Base-by-base conservation (phyloP, 2,797 vertebrate species). In the Cottoperca gobio region DNA sequence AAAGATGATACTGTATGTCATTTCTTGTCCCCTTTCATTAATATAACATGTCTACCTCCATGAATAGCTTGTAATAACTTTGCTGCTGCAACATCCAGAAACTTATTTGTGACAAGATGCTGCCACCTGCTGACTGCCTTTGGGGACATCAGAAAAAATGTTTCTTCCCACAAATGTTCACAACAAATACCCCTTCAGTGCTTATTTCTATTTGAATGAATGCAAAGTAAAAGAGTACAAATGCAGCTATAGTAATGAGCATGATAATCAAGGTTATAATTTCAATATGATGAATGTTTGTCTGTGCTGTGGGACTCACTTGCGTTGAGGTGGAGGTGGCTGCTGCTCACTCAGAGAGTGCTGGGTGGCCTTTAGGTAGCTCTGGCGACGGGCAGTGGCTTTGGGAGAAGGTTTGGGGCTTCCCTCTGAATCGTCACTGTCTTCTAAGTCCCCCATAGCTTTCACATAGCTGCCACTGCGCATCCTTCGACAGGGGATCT, bases 401-500 rank as follows among this genome's bases (percentile, higher is more conserved):
- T 99, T 99, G 0, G 98, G 98, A 8, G 98, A 99, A 58, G 97
- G 98, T 89, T 99, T 99, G 61, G 98, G 98, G 83, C 98, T 99
- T 82, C 95, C 95, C 80, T 97, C 98, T 1, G 98, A 99, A 85
- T 99, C 98, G 73, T 99, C 97, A 0, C 98, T 99, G 78, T 99
- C 98, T 19, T 97, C 97, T 13, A 90, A 21, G 74, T 99, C 98
- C 48, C 97, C 98, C 97, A 99, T 99, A 67, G 98, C 98, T 94
- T 99, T 99, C 76, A 99, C 98, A 74, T 99, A 99, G 89, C 98
- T 99, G 91, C 98, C 98, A 9, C 98, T 99, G 86, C 98, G 97
- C 98, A 99, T 99, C 87, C 98, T 95, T 68, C 97, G 94, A 89
- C 98, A 99, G 0, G 98, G 98, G 93, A 99, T 99, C 85, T 98